Evolutionary conservation across 2,888 invertebrate species (phyloP).

Genomic region (Rotaria macrura): DNA sequence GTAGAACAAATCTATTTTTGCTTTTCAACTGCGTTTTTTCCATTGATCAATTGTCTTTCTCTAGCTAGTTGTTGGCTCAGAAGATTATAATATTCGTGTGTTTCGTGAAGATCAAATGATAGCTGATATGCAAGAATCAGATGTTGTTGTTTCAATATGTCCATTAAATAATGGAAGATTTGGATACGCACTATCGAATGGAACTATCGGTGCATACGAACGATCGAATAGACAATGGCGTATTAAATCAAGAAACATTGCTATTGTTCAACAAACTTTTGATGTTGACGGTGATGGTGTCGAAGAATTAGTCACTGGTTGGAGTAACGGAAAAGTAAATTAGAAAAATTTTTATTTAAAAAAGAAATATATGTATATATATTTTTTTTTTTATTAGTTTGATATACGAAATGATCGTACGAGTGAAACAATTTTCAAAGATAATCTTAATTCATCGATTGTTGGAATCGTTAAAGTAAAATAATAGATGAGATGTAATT

Average conservation of each 20-base stretch:
- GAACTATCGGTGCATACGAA: slow-evolving; percentile 85
- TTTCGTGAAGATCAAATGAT: slow-evolving; percentile 73
- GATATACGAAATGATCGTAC: slow-evolving; percentile 63
- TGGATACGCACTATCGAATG: slow-evolving; percentile 77
- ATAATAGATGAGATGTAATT: neutral
- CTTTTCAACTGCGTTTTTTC: no score
- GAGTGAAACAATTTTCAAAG: slow-evolving; percentile 69
- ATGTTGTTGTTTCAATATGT: slow-evolving; percentile 44
- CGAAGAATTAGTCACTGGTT: slow-evolving; percentile 66
- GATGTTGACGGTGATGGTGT: slow-evolving; percentile 65
- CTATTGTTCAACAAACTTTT: slow-evolving; percentile 62
- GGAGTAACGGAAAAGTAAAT: slow-evolving; percentile 69
- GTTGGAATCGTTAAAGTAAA: slow-evolving; percentile 64
- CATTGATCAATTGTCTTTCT: no score
- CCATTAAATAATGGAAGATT: slow-evolving; percentile 54
- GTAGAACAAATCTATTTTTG: no score
- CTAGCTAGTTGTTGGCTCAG: slow-evolving; percentile 73
- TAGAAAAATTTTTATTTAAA: neutral
- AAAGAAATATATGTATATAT: no score
- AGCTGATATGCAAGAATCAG: slow-evolving; percentile 75
- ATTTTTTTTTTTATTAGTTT: slow-evolving; percentile 40
- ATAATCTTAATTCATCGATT: slow-evolving; percentile 59
- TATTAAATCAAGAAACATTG: slow-evolving; percentile 78
- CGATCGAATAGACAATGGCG: slow-evolving; percentile 70
- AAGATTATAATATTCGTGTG: slow-evolving; percentile 75